phyloP scores from a whole-genome alignment of 2,888 invertebrate genomes.

The Hydrotaea diabolus region DNA sequence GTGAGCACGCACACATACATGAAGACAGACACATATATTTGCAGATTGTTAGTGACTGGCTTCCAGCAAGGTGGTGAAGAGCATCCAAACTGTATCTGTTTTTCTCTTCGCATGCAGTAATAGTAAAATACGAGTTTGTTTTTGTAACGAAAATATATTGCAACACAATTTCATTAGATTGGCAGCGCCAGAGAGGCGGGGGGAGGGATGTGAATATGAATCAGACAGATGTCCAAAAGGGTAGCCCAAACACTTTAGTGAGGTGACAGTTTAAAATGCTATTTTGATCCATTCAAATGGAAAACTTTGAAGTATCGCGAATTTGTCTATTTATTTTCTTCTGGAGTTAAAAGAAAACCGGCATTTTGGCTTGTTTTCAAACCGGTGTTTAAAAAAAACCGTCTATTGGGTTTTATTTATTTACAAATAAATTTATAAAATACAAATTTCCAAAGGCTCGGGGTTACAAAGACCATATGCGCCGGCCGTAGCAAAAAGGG shows the following conservation, averaged over 20 bases:
- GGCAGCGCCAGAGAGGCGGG: background rate
- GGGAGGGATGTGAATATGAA: constrained; percentile 11
- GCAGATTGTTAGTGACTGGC: background rate
- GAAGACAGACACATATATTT: background rate
- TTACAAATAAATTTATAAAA: too few species aligned
- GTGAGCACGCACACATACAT: background rate
- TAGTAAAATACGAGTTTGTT: constrained; percentile 38
- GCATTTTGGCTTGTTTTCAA: too few species aligned
- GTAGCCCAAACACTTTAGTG: background rate
- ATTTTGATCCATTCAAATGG: too few species aligned
- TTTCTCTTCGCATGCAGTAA: constrained; percentile 44
- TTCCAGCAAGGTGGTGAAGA: constrained; percentile 2
- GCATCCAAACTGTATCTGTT: background rate
- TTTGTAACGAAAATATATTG: constrained; percentile 34
- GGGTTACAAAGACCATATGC: too few species aligned
- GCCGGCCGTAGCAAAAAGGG: too few species aligned
- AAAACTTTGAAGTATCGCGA: too few species aligned
- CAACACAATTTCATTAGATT: constrained; percentile 38
- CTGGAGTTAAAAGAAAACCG: too few species aligned
- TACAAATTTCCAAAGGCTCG: too few species aligned
- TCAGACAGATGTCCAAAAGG: constrained; percentile 20
- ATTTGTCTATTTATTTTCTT: too few species aligned
- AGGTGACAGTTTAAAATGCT: background rate
- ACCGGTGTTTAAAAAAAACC: too few species aligned
- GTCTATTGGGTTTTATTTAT: too few species aligned